Evolutionary conservation across 1,140 invertebrate genomes (phyloP).

Genomic region (Drosophila saltans): DNA sequence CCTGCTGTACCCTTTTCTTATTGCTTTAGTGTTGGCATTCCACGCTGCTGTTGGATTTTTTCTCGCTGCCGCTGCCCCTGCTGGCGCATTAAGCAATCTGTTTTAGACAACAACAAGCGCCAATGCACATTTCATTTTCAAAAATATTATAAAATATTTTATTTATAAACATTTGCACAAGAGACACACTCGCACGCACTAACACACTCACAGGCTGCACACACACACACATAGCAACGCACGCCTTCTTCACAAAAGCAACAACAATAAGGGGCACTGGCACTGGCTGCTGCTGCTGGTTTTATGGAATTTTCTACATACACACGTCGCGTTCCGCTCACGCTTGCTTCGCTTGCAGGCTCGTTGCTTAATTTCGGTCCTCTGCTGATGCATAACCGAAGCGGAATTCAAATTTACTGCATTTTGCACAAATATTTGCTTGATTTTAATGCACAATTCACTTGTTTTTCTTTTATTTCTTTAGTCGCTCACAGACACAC

Average conservation of each 20-base stretch:
- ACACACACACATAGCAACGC: constrained; percentile 24
- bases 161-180: constrained; percentile 65
- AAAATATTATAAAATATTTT: constrained; percentile 62
- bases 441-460: constrained; percentile 23
- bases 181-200: constrained; percentile 36
- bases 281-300: constrained; percentile 71
- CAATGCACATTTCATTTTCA: constrained; percentile 69
- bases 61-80: constrained; percentile 25
- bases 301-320: constrained; percentile 74
- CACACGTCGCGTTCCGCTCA: constrained; percentile 31
- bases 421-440: constrained; percentile 12
- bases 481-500: background rate
- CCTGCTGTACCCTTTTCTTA: constrained; percentile 11
- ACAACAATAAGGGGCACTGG: constrained; percentile 26
- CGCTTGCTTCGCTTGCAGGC: constrained; percentile 12
- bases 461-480: constrained; percentile 14
- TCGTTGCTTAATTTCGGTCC: constrained; percentile 17
- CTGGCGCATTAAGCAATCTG: constrained; percentile 55
- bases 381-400: constrained; percentile 44
- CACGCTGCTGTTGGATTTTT: constrained; percentile 50
- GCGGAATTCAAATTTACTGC: constrained; percentile 32
- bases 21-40: constrained; percentile 35
- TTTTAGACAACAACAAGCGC: constrained; percentile 28
- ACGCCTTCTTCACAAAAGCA: constrained; percentile 22
- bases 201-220: constrained; percentile 36